Base-by-base conservation (phyloP, 2,888 invertebrate species). In the Isotomurus palustris region DNA sequence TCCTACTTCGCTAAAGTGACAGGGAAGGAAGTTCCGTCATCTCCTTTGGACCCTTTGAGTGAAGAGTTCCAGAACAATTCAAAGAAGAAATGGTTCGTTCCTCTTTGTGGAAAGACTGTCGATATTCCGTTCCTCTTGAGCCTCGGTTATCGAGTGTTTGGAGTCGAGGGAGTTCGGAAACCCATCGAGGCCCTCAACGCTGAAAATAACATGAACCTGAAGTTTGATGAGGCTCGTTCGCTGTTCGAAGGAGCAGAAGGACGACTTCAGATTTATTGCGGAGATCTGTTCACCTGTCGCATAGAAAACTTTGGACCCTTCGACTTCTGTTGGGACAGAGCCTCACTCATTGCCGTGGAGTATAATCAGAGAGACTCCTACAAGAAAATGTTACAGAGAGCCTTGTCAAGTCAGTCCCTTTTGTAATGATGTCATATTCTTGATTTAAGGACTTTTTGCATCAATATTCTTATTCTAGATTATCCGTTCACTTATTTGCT, bases 251-350 rank as follows among this genome's bases (percentile, higher is more conserved):
- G 66, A 5, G 48, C 41, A 2, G 67, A 69, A 53, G 57, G 66
- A n/a, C 32, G 61, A 19, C 55, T 71, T 4, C 53, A 63, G 22
- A 69, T 73, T 35, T 72, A 66, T 47, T 50, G 57, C 35, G 69
- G 71, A 12, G 73, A 73, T 60, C 55, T 72, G 5, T 70, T 70
- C 57, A 58, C 57, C 22, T 63, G 71, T 48, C 60, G 69, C 12
- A 59, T 69, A 29, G 67, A 70, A 29, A 45, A 59, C n/a, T 60
- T 60, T 28, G 72, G 72, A 6, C 69, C 69, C 12, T 72, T 73
- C 51, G 71, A 73, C 51, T 62, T 57, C 32, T 58, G 73, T 38
- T 73, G 72, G 71, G 73, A 73, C 59, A 58, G 72, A 40, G 72
- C 70, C 4, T 69, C 71, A 14, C 62, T 72, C 29, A 70, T 70